Conservation (phyloP, 2,888 invertebrate genomes). For the Miltochrista miniata region DNA sequence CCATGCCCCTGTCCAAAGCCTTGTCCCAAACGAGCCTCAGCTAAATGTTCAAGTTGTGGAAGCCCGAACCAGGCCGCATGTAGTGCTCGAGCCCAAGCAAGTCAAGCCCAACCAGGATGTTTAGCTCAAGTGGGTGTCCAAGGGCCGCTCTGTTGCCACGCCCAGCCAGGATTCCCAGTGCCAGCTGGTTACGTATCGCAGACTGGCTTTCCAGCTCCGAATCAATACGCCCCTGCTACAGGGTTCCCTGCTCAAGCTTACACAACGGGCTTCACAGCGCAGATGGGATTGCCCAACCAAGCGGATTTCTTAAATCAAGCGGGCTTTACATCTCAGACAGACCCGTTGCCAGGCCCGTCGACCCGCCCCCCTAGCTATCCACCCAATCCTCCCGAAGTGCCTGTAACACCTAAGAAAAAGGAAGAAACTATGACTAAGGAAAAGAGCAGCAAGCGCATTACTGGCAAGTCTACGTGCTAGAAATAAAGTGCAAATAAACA, state of each 20-base stretch:
- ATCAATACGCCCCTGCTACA: not conserved
- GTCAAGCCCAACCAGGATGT: constrained; percentile 11
- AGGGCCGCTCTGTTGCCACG: constrained; percentile 2
- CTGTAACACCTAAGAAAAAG: constrained; percentile 5
- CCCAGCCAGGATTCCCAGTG: not conserved
- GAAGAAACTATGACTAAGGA: constrained; percentile 1
- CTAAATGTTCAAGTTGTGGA: constrained; percentile 6
- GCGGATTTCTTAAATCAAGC: not conserved
- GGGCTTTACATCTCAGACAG: not conserved
- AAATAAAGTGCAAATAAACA: constrained; percentile 3
- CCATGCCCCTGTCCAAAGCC: constrained; percentile 11
- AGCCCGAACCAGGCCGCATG: not conserved
- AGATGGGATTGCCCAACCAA: not conserved
- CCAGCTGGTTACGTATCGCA: not conserved
- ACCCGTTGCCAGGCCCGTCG: not conserved
- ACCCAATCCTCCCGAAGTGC: constrained; percentile 1
- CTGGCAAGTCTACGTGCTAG: constrained; percentile 5
- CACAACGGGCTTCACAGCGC: not conserved
- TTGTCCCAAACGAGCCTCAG: constrained; percentile 8
- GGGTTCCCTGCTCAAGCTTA: too few relatives aligned
- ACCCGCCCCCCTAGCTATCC: not conserved
- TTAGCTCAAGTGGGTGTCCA: constrained; percentile 7
- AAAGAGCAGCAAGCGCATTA: constrained; percentile 1
- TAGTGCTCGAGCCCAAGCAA: not conserved
- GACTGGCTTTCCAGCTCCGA: constrained; percentile 1